A percentile compares a stretch with the other conserved stretches of the same genome.
Evolutionary conservation across 2,113 vertebrate genomes (phyloP).

Genomic region (Pan paniscus): DNA sequence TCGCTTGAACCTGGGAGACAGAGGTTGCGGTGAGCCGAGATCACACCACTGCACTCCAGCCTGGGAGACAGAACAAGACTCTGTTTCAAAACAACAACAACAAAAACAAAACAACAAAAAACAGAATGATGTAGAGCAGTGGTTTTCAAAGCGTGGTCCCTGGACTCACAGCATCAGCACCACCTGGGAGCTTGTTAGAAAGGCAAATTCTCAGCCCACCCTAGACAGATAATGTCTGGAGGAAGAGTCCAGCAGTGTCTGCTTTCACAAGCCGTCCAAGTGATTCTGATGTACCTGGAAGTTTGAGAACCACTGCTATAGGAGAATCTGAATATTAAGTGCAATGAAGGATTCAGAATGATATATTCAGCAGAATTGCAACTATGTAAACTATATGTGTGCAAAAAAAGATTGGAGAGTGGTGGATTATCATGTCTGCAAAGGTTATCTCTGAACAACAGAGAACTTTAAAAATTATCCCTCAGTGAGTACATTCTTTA

Average conservation of each 20-base stretch:
- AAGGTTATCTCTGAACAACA: not conserved
- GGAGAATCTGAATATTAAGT: not conserved
- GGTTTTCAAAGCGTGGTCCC: not conserved
- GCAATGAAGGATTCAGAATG: not conserved
- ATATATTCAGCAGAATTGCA: not conserved
- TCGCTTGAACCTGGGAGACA: too few relatives aligned
- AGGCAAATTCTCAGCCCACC: not conserved
- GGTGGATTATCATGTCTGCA: not conserved
- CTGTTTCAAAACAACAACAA: too few relatives aligned
- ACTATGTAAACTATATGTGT: not conserved
- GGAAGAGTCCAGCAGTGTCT: not conserved
- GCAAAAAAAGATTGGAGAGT: not conserved
- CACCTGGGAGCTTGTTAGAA: not conserved
- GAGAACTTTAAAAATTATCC: not conserved
- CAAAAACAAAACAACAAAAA: too few relatives aligned
- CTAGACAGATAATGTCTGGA: too few relatives aligned
- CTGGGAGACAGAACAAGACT: too few relatives aligned
- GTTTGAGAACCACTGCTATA: not conserved
- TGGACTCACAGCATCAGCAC: too few relatives aligned
- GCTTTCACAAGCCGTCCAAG: not conserved
- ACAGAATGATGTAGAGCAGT: not conserved
- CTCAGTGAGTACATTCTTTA: not conserved
- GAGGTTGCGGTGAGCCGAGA: too few relatives aligned
- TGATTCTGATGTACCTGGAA: not conserved
- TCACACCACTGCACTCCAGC: too few relatives aligned